Base-by-base conservation (phyloP, 1,140 invertebrate species). In the Lepeophtheirus salmonis region DNA sequence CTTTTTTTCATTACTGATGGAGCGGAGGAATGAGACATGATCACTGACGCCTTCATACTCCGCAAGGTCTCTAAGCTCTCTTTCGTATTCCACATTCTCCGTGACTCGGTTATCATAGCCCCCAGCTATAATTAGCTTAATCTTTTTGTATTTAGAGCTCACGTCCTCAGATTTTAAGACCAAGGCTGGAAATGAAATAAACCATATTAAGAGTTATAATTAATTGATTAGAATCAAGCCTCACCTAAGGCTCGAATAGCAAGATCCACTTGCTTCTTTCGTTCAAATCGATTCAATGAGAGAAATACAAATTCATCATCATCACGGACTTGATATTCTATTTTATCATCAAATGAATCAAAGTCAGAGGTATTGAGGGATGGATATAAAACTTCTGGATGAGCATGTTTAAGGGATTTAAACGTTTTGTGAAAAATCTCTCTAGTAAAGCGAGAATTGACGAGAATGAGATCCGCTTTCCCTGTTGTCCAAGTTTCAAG, bases 101-200 rank as follows among this genome's bases (percentile, higher is more conserved):
- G 73, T 67, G 23, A 94, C 83, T 62, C 84, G 76, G 10, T 82
- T 79, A 70, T 99, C 96, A 74, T 95, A 98, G 1, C 96, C 96
- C 21, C 96, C 96, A 62, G 89, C 91, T 66, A 99, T 81, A n/a
- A 98, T 80, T 30, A 98, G 76, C 68, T 86, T 83, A 48, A 86
- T 75, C 20, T 66, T 64, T 17, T 49, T 41, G 14, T 54, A 41
- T 41, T 41, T 41, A 10, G 6, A 6, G 30, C 6, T 41, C 6
- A n/a, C 6, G 6, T 41, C 30, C 30, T 41, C n/a, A n/a, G 30
- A 41, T n/a, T 41, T 41, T n/a, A 41, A n/a, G n/a, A 41, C 30
- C 6, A 41, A n/a, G n/a, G 6, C 30, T 41, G n/a, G n/a, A 41
- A 41, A 41, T 41, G n/a, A 41, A 41, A 10, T 41, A 6, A 41